phyloP scores from a whole-genome alignment of 2,113 vertebrate genomes.

The Arvicanthis niloticus region DNA sequence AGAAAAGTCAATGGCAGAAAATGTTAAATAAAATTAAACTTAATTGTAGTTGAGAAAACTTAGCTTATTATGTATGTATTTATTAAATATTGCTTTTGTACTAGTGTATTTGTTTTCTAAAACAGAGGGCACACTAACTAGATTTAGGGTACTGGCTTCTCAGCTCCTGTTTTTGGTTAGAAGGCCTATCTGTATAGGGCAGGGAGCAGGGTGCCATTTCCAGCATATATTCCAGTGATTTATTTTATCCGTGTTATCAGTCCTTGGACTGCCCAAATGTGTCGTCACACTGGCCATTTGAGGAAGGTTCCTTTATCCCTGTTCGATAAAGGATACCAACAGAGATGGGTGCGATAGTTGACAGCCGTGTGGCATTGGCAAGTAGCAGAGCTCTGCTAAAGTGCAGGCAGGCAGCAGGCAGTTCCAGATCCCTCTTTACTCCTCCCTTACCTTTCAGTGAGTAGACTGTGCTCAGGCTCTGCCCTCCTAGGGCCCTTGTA shows the following conservation, averaged over 20 bases:
- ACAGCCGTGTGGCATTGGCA: not conserved
- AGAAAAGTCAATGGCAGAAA: not conserved
- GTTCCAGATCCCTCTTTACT: not conserved
- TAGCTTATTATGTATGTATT: not conserved
- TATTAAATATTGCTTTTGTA: not conserved
- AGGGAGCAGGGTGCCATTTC: not conserved
- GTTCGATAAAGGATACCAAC: not conserved
- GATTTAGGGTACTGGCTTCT: constrained; percentile 32
- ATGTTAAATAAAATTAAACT: not conserved
- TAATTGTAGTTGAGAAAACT: not conserved
- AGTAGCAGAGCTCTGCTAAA: not conserved
- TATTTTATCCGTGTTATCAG: not conserved
- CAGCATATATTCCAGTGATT: not conserved
- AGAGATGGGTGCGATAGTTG: not conserved
- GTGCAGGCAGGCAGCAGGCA: too few relatives aligned
- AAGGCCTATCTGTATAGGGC: not conserved
- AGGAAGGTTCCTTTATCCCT: not conserved
- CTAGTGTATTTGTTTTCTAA: not conserved
- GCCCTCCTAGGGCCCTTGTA: not conserved
- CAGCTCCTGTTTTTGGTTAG: not conserved
- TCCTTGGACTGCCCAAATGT: not conserved
- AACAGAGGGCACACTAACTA: not conserved
- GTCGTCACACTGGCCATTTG: not conserved
- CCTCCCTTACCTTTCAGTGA: not conserved
- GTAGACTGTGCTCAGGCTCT: not conserved